phyloP scores from a whole-genome alignment of 2,113 vertebrate genomes.

The Hippocampus barbouri region DNA sequence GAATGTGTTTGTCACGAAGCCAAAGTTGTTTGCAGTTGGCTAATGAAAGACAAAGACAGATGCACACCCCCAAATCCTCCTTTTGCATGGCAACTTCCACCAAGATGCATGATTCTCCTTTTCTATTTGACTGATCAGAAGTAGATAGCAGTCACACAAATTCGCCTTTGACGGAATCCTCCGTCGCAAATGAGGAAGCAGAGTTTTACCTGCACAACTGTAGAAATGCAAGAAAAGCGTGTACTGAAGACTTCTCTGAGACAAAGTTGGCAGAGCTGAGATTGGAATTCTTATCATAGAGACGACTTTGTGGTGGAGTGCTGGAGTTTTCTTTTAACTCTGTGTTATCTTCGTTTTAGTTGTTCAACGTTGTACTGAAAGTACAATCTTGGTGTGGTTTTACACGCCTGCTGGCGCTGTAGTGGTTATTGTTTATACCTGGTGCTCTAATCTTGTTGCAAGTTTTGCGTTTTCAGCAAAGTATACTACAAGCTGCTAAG shows the following conservation, averaged over 20 bases:
- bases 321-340: not conserved
- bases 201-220: not conserved
- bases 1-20: constrained; percentile 13
- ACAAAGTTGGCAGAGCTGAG: not conserved
- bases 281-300: not conserved
- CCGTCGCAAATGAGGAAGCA: not conserved
- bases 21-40: not conserved
- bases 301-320: not conserved
- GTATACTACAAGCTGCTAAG: not conserved
- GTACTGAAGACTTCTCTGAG: not conserved
- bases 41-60: not conserved
- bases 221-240: not conserved
- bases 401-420: not conserved
- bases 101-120: not conserved
- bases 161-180: not conserved
- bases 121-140: not conserved
- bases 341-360: not conserved
- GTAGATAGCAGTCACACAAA: not conserved
- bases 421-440: not conserved
- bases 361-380: not conserved
- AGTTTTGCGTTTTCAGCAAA: not conserved
- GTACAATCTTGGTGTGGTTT: not conserved
- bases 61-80: not conserved
- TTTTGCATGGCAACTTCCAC: not conserved
- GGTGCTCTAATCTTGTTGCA: not conserved